phyloP scores from a whole-genome alignment of 2,113 vertebrate species.

The Daubentonia madagascariensis region DNA sequence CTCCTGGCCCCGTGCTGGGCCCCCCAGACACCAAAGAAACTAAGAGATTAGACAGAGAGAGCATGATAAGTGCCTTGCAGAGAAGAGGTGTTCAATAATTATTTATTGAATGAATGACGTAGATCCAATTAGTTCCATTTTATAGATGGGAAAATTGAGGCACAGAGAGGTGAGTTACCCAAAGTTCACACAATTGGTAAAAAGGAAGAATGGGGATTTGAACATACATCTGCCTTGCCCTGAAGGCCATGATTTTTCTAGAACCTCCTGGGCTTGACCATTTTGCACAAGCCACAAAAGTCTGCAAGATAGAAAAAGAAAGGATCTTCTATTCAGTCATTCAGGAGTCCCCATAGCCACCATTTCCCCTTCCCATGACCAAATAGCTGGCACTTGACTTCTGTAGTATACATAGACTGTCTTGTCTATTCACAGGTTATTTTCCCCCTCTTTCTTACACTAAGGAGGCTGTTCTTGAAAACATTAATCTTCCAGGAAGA shows the following conservation, averaged over 20 bases:
- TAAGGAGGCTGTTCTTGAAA: conserved; percentile 22
- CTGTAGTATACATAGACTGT: neutral
- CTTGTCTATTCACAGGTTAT: neutral
- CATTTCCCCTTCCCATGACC: neutral
- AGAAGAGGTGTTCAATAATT: neutral
- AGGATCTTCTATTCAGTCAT: conserved; percentile 8
- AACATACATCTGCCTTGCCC: neutral
- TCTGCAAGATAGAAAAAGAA: neutral
- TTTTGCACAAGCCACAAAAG: conserved; percentile 31
- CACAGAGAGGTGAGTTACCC: neutral
- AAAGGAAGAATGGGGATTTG: neutral
- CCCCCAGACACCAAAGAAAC: neutral
- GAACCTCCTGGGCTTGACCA: neutral
- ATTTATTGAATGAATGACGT: neutral
- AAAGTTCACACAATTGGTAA: neutral
- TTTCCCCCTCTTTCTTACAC: neutral
- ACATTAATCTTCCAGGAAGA: neutral
- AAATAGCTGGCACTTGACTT: neutral
- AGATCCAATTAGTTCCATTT: conserved; percentile 18
- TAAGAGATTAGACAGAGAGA: neutral
- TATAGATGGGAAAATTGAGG: conserved; percentile 23
- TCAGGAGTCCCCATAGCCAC: neutral
- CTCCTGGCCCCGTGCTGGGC: neutral
- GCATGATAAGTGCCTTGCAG: neutral
- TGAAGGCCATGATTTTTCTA: conserved; percentile 22